Base-by-base conservation (phyloP, 2,113 vertebrate genomes). In the Pseudorasbora parva region DNA sequence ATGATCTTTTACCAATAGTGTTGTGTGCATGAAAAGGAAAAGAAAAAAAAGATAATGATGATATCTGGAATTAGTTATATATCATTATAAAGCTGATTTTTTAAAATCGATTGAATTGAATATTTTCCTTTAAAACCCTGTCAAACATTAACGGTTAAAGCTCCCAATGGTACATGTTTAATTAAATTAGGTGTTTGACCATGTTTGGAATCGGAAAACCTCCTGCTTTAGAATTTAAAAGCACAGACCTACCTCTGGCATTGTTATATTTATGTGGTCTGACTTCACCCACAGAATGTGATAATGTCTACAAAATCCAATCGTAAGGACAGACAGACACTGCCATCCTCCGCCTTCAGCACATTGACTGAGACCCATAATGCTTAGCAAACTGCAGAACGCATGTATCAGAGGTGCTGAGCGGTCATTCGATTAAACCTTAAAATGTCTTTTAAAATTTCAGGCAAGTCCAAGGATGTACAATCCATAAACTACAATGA, bases 381-480 rank as follows among this genome's bases (percentile, higher is more conserved):
- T 87, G 84, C 49, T 45, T 51, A 8, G 62, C 69, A 69, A 86
- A 78, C 49, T 88, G 78, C 86, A 75, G 79, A 82, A 72, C 33
- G 9, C 21, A 12, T 86, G 87, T 84, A 80, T 91, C 88, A 88
- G 59, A 62, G 74, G 78, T 83, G 83, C 72, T 82, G 86, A 88
- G 86, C 85, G 85, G 83, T 78, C 75, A 17, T 77, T 83, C 27
- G 81, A 81, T 85, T 69, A 33, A 73, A 81, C 72, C 62, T 62
- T 85, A n/a, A 88, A 75, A 86, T 83, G 72, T 80, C 21, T 89
- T 88, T 83, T 87, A 86, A 88, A 75, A 86, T 82, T 83, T 74
- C 72, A 82, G 81, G 85, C 82, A 41, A 45, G 72, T 82, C 82
- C 8, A 64, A 71, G 59, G 76, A 82, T 60, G 57, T 25, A 79